These are phyloP conservation scores for Nudaria mundana DNA, from an alignment of 2,888 invertebrate genomes.

Conservation along the genomic window DNA sequence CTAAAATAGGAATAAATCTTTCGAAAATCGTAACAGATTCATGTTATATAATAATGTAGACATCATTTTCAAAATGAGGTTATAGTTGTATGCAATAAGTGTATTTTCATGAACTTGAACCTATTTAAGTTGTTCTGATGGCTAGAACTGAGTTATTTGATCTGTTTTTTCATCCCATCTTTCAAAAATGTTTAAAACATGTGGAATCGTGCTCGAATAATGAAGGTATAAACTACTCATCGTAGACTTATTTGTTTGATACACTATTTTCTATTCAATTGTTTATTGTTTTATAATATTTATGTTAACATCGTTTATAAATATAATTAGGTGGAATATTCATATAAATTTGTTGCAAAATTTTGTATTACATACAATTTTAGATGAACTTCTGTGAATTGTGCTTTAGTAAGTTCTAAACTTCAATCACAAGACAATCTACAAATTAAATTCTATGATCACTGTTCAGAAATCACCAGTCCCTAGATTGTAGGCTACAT, in stretches of 20 bases:
- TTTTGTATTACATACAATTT: no score
- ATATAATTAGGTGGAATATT: not conserved
- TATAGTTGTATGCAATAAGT: conserved; percentile 60
- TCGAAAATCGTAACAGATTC: conserved; percentile 27
- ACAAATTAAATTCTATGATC: not conserved
- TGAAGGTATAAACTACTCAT: conserved; percentile 55
- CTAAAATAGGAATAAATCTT: conserved; percentile 21
- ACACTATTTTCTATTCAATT: conserved; percentile 16
- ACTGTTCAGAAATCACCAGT: not conserved
- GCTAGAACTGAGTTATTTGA: conserved; percentile 77
- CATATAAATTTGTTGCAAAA: no score
- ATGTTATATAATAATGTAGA: conserved; percentile 40
- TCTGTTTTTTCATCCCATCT: conserved; percentile 78
- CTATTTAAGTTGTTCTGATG: conserved; percentile 56
- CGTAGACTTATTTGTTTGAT: conserved; percentile 16
- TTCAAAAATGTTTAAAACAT: conserved; percentile 78
- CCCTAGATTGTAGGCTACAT: not conserved
- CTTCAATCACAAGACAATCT: no score
- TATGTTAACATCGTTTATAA: not conserved
- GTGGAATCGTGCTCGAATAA: conserved; percentile 61
- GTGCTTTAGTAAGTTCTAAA: no score
- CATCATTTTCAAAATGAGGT: conserved; percentile 56
- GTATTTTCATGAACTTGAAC: conserved; percentile 52
- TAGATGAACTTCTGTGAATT: no score
- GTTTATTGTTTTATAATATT: no score